These are phyloP conservation scores for Rhinoraja longicauda DNA, from an alignment of 2,797 vertebrate genomes.

Conservation along the genomic window DNA sequence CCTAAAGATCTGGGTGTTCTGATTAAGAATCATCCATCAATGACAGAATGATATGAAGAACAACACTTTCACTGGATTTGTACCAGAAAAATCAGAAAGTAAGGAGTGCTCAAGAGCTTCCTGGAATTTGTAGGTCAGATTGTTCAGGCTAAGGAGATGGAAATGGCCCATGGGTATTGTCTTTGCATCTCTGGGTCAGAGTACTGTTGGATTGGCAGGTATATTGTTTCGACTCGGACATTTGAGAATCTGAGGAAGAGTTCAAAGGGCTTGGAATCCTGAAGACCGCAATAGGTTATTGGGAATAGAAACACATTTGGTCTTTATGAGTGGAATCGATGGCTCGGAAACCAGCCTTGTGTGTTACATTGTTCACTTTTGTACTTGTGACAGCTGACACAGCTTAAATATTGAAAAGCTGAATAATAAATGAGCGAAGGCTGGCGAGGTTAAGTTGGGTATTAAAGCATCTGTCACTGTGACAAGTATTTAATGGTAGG, in stretches of 20 bases:
- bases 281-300: neutral
- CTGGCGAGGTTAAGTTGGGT: constrained; percentile 33
- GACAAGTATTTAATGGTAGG: constrained; percentile 35
- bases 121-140: neutral
- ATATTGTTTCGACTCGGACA: neutral
- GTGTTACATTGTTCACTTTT: constrained; percentile 31
- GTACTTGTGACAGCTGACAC: constrained; percentile 33
- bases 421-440: constrained; percentile 35
- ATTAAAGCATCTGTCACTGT: constrained; percentile 37
- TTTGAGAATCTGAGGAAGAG: neutral
- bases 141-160: neutral
- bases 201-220: neutral
- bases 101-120: neutral
- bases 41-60: neutral
- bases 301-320: neutral
- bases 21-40: neutral
- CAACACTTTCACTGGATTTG: neutral
- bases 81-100: neutral
- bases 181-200: neutral
- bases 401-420: constrained; percentile 35
- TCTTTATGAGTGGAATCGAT: constrained; percentile 9
- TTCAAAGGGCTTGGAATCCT: neutral
- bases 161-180: too few relatives aligned
- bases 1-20: neutral
- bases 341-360: constrained; percentile 26